Conservation (phyloP, 2,113 vertebrate genomes). For the Lycocorax pyrrhopterus region DNA sequence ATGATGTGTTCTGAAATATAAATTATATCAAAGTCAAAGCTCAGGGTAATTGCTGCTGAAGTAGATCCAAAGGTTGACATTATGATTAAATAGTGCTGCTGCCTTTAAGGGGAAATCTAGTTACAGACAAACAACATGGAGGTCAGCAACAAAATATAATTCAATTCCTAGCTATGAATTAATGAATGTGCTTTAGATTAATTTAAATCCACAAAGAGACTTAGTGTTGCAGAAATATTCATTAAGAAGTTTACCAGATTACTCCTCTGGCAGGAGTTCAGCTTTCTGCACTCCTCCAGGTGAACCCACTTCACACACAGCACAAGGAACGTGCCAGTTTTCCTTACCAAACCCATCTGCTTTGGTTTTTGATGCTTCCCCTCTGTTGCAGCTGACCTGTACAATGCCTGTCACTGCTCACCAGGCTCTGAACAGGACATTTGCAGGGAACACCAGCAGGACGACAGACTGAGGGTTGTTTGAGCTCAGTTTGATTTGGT, state of each 20-base stretch:
- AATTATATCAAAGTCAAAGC: constrained; percentile 58
- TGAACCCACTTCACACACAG: background rate
- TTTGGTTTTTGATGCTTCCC: background rate
- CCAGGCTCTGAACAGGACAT: background rate
- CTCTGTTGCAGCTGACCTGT: background rate
- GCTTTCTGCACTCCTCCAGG: background rate
- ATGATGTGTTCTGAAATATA: constrained; percentile 32
- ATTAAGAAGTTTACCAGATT: constrained; percentile 51
- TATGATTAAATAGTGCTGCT: constrained; percentile 59
- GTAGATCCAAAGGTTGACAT: constrained; percentile 53
- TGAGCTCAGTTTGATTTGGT: background rate
- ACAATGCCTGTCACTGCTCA: background rate
- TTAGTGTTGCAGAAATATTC: constrained; percentile 60
- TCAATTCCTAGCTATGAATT: constrained; percentile 63
- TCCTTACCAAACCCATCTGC: background rate
- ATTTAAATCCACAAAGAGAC: constrained; percentile 63
- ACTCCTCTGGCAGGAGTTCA: constrained; percentile 46
- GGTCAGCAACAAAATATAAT: constrained; percentile 62
- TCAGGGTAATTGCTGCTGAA: constrained; percentile 60
- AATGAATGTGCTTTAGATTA: constrained; percentile 68
- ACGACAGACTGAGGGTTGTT: background rate
- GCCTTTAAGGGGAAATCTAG: constrained; percentile 57
- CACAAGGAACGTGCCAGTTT: background rate
- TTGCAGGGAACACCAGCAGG: background rate
- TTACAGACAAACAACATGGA: constrained; percentile 62